A percentile compares a stretch with the other conserved stretches of the same genome.
Evolutionary conservation across 2,888 invertebrate genomes (phyloP).

Genomic region (Melangyna quadrimaculata): DNA sequence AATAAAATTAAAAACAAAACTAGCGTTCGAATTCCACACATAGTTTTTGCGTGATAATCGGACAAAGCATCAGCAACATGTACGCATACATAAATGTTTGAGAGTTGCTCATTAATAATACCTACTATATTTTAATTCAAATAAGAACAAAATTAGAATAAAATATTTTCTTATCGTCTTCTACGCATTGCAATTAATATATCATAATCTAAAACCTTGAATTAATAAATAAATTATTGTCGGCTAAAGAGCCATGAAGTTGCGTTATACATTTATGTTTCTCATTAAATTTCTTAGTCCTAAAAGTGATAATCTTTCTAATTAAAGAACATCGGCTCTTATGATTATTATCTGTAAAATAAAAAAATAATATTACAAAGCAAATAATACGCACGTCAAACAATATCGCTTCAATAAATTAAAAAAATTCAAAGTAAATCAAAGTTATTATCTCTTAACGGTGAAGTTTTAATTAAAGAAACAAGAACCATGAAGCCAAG

Average conservation of each 20-base stretch:
- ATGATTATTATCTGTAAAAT: not conserved
- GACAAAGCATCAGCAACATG: too few species aligned
- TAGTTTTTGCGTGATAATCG: too few species aligned
- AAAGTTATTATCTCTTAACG: not conserved
- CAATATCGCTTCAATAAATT: not conserved
- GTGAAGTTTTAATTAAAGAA: not conserved
- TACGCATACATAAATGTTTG: too few species aligned
- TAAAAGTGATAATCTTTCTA: not conserved
- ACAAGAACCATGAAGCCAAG: constrained; percentile 2
- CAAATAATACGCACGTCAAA: not conserved
- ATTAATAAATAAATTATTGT: not conserved
- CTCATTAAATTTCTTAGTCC: not conserved
- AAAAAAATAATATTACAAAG: not conserved
- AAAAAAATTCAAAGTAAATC: not conserved
- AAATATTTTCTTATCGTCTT: not conserved
- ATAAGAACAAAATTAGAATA: not conserved
- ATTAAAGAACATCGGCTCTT: not conserved
- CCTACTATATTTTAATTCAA: too few species aligned
- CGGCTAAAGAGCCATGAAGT: not conserved
- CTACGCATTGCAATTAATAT: constrained; percentile 25
- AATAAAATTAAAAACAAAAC: too few species aligned
- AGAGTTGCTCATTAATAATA: too few species aligned
- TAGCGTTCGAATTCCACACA: too few species aligned
- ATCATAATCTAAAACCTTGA: not conserved
- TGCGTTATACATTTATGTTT: not conserved